phyloP scores from a whole-genome alignment of 2,113 vertebrate genomes.

The Hylia prasina region DNA sequence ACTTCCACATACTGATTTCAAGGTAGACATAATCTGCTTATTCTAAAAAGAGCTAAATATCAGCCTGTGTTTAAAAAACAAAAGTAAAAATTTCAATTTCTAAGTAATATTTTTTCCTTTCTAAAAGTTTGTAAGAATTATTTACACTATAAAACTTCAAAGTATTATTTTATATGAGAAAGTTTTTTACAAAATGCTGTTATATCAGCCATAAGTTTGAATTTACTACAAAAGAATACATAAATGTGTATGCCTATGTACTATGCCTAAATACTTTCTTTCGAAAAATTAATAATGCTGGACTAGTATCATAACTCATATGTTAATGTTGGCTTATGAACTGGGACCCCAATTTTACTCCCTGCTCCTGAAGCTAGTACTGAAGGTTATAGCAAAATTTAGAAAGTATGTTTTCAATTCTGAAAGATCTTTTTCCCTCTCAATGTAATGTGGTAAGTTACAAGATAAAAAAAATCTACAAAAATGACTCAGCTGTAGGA shows the following conservation, averaged over 20 bases:
- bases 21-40: neutral
- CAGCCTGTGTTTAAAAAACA: neutral
- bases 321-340: neutral
- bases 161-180: neutral
- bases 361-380: constrained; percentile 1
- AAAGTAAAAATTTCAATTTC: neutral
- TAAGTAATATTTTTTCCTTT: constrained; percentile 13
- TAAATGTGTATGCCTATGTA: constrained; percentile 7
- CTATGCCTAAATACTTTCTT: constrained; percentile 20
- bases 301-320: neutral
- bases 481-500: constrained; percentile 33
- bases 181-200: constrained; percentile 7
- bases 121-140: constrained; percentile 21
- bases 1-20: constrained; percentile 5
- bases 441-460: constrained; percentile 71
- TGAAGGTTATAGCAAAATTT: constrained; percentile 15
- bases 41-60: neutral
- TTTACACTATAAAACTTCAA: neutral
- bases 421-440: constrained; percentile 56
- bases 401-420: constrained; percentile 30
- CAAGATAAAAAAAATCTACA: constrained; percentile 11
- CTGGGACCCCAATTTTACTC: constrained; percentile 1
- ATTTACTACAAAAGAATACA: constrained; percentile 5
- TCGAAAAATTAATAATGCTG: neutral
- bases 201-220: constrained; percentile 28